Percentiles rank a stretch among this genome's conserved stretches.
Evolutionary conservation across 2,888 invertebrate species (phyloP).

Genomic region (Flexamia atlantica): DNA sequence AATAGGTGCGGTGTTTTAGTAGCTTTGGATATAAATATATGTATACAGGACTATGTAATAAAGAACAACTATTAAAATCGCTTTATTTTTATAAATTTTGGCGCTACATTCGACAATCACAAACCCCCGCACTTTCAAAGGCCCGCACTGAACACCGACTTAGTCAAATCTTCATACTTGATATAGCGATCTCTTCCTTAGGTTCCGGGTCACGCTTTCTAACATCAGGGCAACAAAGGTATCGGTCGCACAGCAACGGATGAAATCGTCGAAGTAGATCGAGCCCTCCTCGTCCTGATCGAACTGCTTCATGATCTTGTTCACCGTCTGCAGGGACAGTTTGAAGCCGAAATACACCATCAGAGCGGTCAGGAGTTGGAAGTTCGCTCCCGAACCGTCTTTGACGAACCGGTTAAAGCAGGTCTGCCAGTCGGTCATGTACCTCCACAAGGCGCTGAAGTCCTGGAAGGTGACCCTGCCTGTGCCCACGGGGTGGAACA

Average conservation of each 20-base stretch:
- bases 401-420: constrained; percentile 96
- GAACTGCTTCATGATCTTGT: constrained; percentile 92
- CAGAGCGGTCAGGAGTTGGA: constrained; percentile 93
- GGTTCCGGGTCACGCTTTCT: constrained; percentile 93
- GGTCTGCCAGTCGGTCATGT: constrained; percentile 98
- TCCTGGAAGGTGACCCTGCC: constrained; percentile 97
- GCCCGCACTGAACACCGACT: constrained; percentile 82
- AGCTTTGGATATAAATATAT: too few species aligned
- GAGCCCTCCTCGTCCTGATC: constrained; percentile 93
- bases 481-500: constrained; percentile 87
- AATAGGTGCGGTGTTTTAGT: too few species aligned
- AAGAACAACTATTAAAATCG: too few species aligned
- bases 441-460: constrained; percentile 98
- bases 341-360: constrained; percentile 94
- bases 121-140: neutral
- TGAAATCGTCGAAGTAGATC: constrained; percentile 98
- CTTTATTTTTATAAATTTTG: too few species aligned
- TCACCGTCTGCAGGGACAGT: constrained; percentile 89
- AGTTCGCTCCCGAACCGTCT: constrained; percentile 94
- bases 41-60: too few species aligned
- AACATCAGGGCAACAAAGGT: constrained; percentile 88
- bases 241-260: constrained; percentile 90
- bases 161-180: constrained; percentile 96
- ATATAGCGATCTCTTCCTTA: constrained; percentile 96
- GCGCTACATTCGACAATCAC: too few species aligned